Conservation (phyloP, 2,888 invertebrate genomes). For the Furcula furcula region DNA sequence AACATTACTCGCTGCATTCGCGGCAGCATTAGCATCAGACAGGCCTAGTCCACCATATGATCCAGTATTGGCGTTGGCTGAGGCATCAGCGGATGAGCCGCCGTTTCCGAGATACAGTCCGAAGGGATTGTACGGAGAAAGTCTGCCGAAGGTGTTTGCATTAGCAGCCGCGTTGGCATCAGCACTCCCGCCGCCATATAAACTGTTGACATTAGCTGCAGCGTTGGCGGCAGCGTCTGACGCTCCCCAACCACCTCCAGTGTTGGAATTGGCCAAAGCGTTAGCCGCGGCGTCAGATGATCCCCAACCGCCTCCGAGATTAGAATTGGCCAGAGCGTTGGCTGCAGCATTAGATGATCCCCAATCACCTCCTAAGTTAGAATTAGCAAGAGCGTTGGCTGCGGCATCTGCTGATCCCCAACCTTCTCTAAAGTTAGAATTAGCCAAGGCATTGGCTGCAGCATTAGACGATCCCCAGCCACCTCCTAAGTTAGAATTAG, state of each 20-base stretch:
- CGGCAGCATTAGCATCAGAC: constrained; percentile 14
- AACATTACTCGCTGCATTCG: constrained; percentile 3
- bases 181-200: constrained; percentile 10
- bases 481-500: not conserved
- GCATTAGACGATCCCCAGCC: constrained; percentile 3
- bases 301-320: not conserved
- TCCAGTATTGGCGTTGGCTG: constrained; percentile 5
- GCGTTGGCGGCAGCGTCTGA: constrained; percentile 17
- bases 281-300: constrained; percentile 16
- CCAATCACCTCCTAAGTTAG: not conserved
- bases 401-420: not conserved
- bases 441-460: constrained; percentile 3
- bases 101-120: too few species aligned
- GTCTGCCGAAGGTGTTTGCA: not conserved
- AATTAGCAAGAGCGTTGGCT: constrained; percentile 1
- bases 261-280: constrained; percentile 3
- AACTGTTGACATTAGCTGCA: not conserved
- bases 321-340: not conserved
- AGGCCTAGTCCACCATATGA: constrained; percentile 9
- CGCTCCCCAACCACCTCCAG: constrained; percentile 6
- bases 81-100: constrained; percentile 12
- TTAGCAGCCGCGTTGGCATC: constrained; percentile 10
- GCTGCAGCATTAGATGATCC: constrained; percentile 6
- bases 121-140: too few species aligned
- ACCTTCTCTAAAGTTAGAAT: constrained; percentile 1